Evolutionary conservation across 2,113 vertebrate genomes (phyloP), one percentile per base, ranked within the genome.

Genomic region (Seriola dumerili): DNA sequence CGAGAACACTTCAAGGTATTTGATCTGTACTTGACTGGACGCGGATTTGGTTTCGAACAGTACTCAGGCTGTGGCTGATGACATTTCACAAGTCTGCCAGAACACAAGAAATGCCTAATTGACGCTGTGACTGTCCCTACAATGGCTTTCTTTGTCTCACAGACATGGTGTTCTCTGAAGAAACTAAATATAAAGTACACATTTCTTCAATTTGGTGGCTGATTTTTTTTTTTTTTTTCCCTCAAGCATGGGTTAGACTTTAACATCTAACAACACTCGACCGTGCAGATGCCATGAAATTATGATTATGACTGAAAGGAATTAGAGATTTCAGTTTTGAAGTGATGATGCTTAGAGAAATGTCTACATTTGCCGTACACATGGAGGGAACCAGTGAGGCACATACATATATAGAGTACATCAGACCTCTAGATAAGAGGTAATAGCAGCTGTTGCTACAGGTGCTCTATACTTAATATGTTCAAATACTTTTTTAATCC

Each of bases 391-490:
- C 44, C 29, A 40, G 16, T 42, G 54, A 59, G 8, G 63, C 63
- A 55, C 13, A 44, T 8, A 65, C 29, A 70, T 42, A 55, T 55
- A 58, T 19, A 34, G 9, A 12, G 10, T 14, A 17, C 11, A 42
- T 42, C 29, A 64, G 38, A 75, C 23, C 14, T 12, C 8, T 38
- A 42, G 10, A 10, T 42, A 42, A 42, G 8, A 2, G 8, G 8
- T 42, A 8, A 10, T 42, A 42, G 46, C 17, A 74, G 77, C 57
- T 66, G 74, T 34, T 88, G 40, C 67, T 75, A 42, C 44, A 72
- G 71, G 63, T 82, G 71, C 52, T 72, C n/a, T 42, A 0, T 62
- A 32, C 48, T 54, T 77, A 36, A 42, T 16, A 76, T 73, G 61
- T 71, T 76, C 55, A 73, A 48, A 76, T 69, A 50, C 13, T 16